These are phyloP conservation scores for Enteromius unitaeniatus DNA, from an alignment of 2,797 vertebrate genomes.

Conservation along the genomic window DNA sequence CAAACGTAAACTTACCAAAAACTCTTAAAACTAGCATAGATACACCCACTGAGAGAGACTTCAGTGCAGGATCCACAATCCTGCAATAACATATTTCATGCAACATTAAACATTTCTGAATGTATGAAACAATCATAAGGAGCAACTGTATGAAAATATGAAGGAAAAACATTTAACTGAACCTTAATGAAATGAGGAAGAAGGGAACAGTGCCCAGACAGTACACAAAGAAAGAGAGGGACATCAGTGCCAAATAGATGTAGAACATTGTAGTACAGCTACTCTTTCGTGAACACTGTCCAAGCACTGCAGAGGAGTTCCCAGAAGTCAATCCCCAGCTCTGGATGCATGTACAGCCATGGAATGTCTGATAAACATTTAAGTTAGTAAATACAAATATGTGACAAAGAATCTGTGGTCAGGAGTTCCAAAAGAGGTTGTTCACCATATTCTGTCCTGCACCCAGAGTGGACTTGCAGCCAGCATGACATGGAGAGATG, in stretches of 20 bases:
- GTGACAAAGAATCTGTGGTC: not conserved
- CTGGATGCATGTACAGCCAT: constrained; percentile 86
- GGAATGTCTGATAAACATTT: constrained; percentile 80
- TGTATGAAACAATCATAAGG: not conserved
- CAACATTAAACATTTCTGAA: not conserved
- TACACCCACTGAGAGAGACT: constrained; percentile 67
- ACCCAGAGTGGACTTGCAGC: constrained; percentile 78
- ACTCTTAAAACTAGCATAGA: constrained; percentile 27
- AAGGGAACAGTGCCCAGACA: constrained; percentile 77
- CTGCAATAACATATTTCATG: constrained; percentile 55
- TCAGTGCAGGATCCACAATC: constrained; percentile 78
- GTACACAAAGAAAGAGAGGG: constrained; percentile 75
- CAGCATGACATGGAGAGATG: constrained; percentile 86
- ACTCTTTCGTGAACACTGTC: constrained; percentile 80
- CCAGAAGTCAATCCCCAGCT: constrained; percentile 53
- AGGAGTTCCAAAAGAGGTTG: not conserved
- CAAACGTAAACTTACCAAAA: constrained; percentile 38
- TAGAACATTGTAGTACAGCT: constrained; percentile 82
- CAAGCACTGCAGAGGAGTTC: constrained; percentile 81
- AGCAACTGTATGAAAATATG: not conserved
- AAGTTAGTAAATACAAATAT: not conserved
- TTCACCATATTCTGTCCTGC: constrained; percentile 82
- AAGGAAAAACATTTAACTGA: not conserved
- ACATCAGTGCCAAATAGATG: constrained; percentile 78
- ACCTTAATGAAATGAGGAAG: constrained; percentile 84